A percentile compares a stretch with the other conserved stretches of the same genome.
Conservation (phyloP, 2,797 vertebrate species). For the Aldrovandia affinis region DNA sequence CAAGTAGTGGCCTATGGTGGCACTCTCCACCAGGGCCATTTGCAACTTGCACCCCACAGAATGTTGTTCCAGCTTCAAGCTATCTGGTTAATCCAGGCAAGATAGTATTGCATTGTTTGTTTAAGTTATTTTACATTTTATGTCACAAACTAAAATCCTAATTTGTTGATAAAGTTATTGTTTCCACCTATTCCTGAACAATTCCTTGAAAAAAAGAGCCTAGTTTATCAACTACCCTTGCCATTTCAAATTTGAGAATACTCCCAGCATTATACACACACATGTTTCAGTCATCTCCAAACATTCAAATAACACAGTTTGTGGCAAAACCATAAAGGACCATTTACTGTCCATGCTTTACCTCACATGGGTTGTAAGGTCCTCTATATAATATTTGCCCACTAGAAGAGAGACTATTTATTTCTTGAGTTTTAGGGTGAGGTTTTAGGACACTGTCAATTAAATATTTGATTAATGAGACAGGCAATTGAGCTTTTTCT, state of each 20-base stretch:
- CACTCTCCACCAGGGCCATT: not conserved
- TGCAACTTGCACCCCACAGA: not conserved
- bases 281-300: not conserved
- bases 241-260: not conserved
- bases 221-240: not conserved
- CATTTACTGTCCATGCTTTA: not conserved
- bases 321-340: not conserved
- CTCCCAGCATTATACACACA: not conserved
- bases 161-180: not conserved
- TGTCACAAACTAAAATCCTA: not conserved
- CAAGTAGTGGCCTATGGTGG: not conserved
- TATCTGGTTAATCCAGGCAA: not conserved
- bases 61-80: not conserved
- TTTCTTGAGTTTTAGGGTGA: not conserved
- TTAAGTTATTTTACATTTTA: not conserved
- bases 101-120: not conserved
- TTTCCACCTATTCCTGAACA: not conserved
- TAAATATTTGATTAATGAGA: conserved; percentile 8
- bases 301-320: not conserved
- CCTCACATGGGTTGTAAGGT: not conserved
- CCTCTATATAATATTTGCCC: not conserved
- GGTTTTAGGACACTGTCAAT: not conserved
- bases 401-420: not conserved
- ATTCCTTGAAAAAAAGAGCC: not conserved
- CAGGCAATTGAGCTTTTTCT: not conserved